These are phyloP conservation scores for Neoscelio sp. DNA, from an alignment of 2,888 invertebrate genomes.

Conservation along the genomic window DNA sequence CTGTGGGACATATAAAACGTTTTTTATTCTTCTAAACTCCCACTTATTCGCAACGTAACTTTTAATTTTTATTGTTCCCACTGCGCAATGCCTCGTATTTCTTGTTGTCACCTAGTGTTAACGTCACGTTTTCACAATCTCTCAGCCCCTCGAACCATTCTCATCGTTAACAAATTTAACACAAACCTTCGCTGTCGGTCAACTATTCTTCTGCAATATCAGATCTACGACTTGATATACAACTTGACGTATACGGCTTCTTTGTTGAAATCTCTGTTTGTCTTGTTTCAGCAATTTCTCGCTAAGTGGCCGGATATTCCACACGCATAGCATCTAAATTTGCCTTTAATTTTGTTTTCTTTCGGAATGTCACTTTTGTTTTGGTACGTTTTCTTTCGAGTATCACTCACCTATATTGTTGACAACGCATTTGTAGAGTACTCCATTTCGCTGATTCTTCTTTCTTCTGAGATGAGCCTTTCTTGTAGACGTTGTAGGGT, in stretches of 20 bases:
- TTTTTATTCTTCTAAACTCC: slow-evolving; percentile 59
- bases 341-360: not conserved
- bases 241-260: too few species aligned
- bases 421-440: slow-evolving; percentile 29
- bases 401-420: not conserved
- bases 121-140: slow-evolving; percentile 20
- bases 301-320: slow-evolving; percentile 13
- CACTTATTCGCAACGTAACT: slow-evolving; percentile 62
- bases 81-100: slow-evolving; percentile 53
- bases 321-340: slow-evolving; percentile 18
- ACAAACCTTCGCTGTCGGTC: too few species aligned
- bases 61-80: slow-evolving; percentile 63
- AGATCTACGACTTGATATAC: too few species aligned
- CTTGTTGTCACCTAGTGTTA: slow-evolving; percentile 64
- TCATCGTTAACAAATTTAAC: slow-evolving; percentile 65
- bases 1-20: slow-evolving; percentile 71
- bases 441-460: slow-evolving; percentile 26
- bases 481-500: slow-evolving; percentile 53
- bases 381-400: slow-evolving; percentile 3
- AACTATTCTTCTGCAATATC: too few species aligned
- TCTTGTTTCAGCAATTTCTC: slow-evolving; percentile 16
- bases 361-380: too few species aligned
- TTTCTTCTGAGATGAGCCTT: slow-evolving; percentile 57
- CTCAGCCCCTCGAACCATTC: slow-evolving; percentile 63
- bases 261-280: too few species aligned